phyloP scores from a whole-genome alignment of 2,113 vertebrate genomes.

The Calcarius ornatus region DNA sequence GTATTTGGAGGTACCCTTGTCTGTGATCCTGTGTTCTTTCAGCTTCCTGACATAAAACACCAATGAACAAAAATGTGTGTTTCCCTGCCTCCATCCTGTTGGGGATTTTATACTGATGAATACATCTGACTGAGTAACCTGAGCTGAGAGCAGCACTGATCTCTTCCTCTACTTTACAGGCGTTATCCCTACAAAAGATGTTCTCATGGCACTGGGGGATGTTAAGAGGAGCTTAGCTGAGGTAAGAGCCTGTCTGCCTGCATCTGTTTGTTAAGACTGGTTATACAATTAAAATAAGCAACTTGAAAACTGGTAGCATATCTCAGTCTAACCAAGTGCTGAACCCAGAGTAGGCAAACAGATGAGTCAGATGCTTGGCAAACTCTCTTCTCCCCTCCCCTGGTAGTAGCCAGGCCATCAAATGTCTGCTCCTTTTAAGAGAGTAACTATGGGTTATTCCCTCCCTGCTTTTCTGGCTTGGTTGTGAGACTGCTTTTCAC shows the following conservation, averaged over 20 bases:
- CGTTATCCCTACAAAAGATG: slow-evolving; percentile 87
- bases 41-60: neutral
- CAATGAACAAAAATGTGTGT: neutral
- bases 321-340: neutral
- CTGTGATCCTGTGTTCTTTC: neutral
- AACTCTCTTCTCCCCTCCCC: neutral
- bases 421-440: neutral
- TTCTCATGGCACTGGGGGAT: slow-evolving; percentile 86
- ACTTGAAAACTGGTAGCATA: neutral
- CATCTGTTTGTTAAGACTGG: neutral
- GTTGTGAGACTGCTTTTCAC: neutral
- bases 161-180: slow-evolving; percentile 69
- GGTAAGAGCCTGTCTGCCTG: slow-evolving; percentile 73
- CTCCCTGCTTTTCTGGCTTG: neutral
- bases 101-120: neutral
- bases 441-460: neutral
- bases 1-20: neutral
- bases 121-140: neutral
- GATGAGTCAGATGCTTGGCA: neutral
- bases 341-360: slow-evolving; percentile 4
- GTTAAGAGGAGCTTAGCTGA: slow-evolving; percentile 83
- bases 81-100: neutral
- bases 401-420: slow-evolving; percentile 17
- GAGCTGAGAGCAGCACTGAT: slow-evolving; percentile 5
- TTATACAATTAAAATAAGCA: slow-evolving; percentile 26